phyloP scores from a whole-genome alignment of 2,797 vertebrate species.

The Typhlichthys subterraneus region DNA sequence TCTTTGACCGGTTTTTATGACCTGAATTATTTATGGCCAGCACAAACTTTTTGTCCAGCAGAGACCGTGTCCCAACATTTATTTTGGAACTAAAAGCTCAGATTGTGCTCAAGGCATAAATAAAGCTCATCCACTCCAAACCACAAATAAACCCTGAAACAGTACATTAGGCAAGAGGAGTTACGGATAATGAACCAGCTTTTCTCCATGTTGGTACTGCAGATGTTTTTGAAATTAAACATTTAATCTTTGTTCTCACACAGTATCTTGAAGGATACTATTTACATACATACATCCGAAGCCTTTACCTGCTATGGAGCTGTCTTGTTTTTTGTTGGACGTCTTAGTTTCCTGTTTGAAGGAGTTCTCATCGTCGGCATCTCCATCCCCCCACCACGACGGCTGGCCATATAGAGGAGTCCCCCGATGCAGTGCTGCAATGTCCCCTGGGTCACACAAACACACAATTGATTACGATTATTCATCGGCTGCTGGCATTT shows the following conservation, averaged over 20 bases:
- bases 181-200: no score
- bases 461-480: no score
- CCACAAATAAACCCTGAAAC: no score
- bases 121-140: no score
- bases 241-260: no score
- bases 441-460: constrained; percentile 72
- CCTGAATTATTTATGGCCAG: background rate
- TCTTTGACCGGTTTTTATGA: background rate
- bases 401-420: constrained; percentile 97
- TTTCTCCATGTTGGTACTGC: no score
- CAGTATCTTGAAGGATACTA: background rate
- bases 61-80: background rate
- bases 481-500: no score
- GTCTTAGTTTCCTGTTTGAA: constrained; percentile 86
- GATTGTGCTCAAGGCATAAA: no score
- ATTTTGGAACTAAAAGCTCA: no score
- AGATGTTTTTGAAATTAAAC: no score
- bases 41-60: background rate
- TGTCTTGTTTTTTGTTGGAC: constrained; percentile 83
- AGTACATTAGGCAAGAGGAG: no score
- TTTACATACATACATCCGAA: background rate
- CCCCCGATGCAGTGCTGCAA: constrained; percentile 88
- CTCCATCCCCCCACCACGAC: constrained; percentile 97
- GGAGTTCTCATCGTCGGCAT: constrained; percentile 90
- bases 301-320: constrained; percentile 78